Percentiles rank a stretch among this genome's conserved stretches.
Conservation (phyloP, 1,140 invertebrate genomes). For the Danaus plexippus region DNA sequence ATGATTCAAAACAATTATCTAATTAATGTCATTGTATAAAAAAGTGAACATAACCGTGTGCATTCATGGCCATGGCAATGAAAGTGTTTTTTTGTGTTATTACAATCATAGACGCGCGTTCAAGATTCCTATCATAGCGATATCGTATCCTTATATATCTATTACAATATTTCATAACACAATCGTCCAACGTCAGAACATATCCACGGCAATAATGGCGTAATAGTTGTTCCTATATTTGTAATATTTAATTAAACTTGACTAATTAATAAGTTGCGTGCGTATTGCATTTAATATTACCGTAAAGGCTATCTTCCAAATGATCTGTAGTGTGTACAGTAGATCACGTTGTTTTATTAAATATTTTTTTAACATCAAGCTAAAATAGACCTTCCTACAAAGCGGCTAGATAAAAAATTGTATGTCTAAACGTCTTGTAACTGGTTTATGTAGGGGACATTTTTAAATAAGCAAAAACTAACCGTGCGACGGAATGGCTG, state of each 20-base stretch:
- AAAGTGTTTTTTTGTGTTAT: too few relatives aligned
- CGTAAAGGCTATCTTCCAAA: conserved; percentile 9
- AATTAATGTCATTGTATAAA: too few relatives aligned
- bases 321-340: conserved; percentile 7
- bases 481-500: conserved; percentile 3
- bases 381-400: conserved; percentile 4
- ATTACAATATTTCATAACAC: too few relatives aligned
- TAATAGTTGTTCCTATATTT: not conserved
- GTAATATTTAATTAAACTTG: conserved; percentile 13
- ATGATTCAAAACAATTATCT: too few relatives aligned
- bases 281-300: conserved; percentile 10
- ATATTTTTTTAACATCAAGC: conserved; percentile 5
- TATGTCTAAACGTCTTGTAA: not conserved
- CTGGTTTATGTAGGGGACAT: conserved; percentile 4
- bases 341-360: conserved; percentile 4
- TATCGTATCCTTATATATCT: too few relatives aligned
- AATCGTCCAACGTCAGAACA: too few relatives aligned
- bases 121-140: too few relatives aligned
- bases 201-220: too few relatives aligned
- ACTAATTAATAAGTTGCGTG: conserved; percentile 14
- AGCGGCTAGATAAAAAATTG: not conserved
- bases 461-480: conserved; percentile 11
- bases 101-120: too few relatives aligned
- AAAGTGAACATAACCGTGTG: too few relatives aligned
- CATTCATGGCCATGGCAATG: too few relatives aligned